phyloP scores from a whole-genome alignment of 2,113 vertebrate species.

The Antennarius striatus region DNA sequence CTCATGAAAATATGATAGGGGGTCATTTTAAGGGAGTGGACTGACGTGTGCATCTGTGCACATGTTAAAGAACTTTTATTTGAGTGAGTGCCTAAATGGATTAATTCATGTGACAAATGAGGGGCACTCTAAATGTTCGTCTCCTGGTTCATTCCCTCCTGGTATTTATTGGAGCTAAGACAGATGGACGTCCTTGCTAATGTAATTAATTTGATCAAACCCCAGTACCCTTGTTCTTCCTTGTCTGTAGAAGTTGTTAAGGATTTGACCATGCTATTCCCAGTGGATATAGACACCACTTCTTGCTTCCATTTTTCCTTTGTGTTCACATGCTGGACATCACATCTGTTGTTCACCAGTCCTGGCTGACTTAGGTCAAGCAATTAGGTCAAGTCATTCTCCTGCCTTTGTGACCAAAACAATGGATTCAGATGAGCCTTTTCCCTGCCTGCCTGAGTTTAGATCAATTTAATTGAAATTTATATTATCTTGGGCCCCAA shows the following conservation, averaged over 20 bases:
- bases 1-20: no score
- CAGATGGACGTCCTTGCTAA: slow-evolving; percentile 52
- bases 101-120: slow-evolving; percentile 48
- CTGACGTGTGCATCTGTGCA: not conserved
- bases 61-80: slow-evolving; percentile 31
- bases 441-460: slow-evolving; percentile 14
- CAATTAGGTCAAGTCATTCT: slow-evolving; percentile 12
- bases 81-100: slow-evolving; percentile 39
- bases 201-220: slow-evolving; percentile 52
- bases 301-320: slow-evolving; percentile 42
- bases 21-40: not conserved
- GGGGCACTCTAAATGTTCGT: slow-evolving; percentile 54
- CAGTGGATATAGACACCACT: slow-evolving; percentile 23
- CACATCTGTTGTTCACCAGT: slow-evolving; percentile 48
- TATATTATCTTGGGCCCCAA: slow-evolving; percentile 8
- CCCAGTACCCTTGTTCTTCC: slow-evolving; percentile 2
- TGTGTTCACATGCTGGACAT: slow-evolving; percentile 21
- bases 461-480: slow-evolving; percentile 21
- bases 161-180: slow-evolving; percentile 17
- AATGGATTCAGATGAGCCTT: slow-evolving; percentile 3
- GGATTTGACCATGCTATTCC: slow-evolving; percentile 31
- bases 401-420: slow-evolving; percentile 8
- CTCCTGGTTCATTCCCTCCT: slow-evolving; percentile 13
- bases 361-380: slow-evolving; percentile 27
- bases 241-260: slow-evolving; percentile 21